These are phyloP conservation scores for Rotaria magnacalcarata DNA, from an alignment of 2,888 invertebrate species.

Conservation along the genomic window DNA sequence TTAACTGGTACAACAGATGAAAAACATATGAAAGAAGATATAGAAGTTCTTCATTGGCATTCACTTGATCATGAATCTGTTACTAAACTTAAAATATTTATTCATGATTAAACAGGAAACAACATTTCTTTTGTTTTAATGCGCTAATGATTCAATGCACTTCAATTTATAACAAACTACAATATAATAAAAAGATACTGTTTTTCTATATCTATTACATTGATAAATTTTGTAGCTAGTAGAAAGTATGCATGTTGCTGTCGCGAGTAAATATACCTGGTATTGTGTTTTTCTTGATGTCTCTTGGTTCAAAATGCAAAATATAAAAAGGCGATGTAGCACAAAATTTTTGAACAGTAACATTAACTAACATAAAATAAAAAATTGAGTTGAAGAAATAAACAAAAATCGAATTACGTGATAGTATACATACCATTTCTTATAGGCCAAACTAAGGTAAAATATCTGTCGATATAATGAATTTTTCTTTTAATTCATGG, in stretches of 20 bases:
- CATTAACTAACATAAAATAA: neutral
- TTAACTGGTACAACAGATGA: conserved; percentile 40
- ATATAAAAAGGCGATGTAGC: neutral
- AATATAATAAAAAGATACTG: neutral
- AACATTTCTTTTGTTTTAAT: neutral
- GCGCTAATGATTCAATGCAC: neutral
- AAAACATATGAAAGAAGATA: conserved; percentile 41
- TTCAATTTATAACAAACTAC: neutral
- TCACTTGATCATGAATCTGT: conserved; percentile 30
- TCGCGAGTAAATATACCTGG: too few relatives aligned
- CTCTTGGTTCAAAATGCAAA: too few relatives aligned
- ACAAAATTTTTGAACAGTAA: neutral
- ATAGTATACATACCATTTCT: neutral
- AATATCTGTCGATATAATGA: neutral
- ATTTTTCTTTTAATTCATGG: too few relatives aligned
- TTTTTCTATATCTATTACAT: neutral
- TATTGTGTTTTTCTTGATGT: too few relatives aligned
- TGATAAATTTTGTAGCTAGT: too few relatives aligned
- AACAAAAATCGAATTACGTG: neutral
- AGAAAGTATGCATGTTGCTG: too few relatives aligned
- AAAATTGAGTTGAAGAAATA: neutral
- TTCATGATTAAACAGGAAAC: neutral
- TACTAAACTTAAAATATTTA: neutral
- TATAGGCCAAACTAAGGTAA: neutral
- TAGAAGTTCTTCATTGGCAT: conserved; percentile 36